phyloP scores from a whole-genome alignment of 2,113 vertebrate genomes.

The Riparia riparia region DNA sequence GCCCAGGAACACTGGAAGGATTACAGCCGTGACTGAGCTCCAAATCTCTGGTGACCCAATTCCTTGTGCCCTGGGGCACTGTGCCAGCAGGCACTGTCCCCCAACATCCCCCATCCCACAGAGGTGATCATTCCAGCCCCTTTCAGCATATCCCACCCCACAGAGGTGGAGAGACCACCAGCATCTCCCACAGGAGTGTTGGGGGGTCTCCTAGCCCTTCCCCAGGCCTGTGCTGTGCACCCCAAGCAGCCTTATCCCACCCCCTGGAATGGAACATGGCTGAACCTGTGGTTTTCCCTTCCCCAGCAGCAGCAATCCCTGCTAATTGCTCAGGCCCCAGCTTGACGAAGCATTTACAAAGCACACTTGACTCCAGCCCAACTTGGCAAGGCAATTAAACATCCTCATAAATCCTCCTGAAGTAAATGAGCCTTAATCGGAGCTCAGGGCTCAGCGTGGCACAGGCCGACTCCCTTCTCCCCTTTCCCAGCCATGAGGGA shows the following conservation, averaged over 20 bases:
- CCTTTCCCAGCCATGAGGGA: neutral
- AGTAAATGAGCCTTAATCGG: slow-evolving; percentile 28
- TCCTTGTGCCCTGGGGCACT: neutral
- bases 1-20: neutral
- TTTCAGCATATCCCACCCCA: no score
- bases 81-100: neutral
- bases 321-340: slow-evolving; percentile 5
- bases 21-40: neutral
- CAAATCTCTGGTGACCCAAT: slow-evolving; percentile 53
- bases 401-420: slow-evolving; percentile 40
- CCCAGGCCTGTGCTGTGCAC: neutral
- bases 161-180: no score
- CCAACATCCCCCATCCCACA: neutral
- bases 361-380: neutral
- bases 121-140: neutral
- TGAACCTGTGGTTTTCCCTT: neutral
- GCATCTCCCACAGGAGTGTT: accelerated
- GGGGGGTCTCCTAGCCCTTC: neutral
- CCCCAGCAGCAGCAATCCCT: neutral
- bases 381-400: slow-evolving; percentile 1
- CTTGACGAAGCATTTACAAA: neutral
- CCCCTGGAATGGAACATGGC: accelerated
- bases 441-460: neutral
- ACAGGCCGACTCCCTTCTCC: neutral
- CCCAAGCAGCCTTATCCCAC: accelerated